Percentiles rank a stretch among this genome's conserved stretches.
phyloP scores from a whole-genome alignment of 2,113 vertebrate species.

The Gymnorhina tibicen region DNA sequence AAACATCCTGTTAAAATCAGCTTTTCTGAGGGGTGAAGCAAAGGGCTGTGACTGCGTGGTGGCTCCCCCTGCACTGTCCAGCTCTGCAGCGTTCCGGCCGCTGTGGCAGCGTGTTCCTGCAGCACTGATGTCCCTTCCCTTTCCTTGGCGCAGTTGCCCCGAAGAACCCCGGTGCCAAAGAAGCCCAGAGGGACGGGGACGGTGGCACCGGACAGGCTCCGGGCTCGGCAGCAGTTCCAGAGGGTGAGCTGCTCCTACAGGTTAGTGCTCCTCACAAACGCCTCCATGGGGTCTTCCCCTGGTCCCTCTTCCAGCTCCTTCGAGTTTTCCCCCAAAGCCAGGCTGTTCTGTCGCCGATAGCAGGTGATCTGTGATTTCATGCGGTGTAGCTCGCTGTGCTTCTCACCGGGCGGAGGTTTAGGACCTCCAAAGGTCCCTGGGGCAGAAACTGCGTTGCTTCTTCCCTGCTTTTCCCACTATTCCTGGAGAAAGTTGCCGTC shows the following conservation, averaged over 20 bases:
- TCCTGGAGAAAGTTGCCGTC: neutral
- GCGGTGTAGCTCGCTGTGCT: neutral
- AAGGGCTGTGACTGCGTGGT: neutral
- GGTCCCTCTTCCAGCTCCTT: neutral
- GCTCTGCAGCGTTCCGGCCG: neutral
- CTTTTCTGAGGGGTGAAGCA: neutral
- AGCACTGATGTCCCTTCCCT: conserved; percentile 28
- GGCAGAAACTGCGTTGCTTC: neutral
- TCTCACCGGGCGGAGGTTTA: neutral
- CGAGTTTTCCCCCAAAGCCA: neutral
- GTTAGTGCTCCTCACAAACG: conserved; percentile 38
- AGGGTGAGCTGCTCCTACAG: conserved; percentile 78
- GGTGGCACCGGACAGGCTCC: neutral
- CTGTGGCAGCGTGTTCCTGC: conserved; percentile 13
- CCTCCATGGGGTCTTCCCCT: neutral
- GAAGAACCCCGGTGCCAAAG: conserved; percentile 35
- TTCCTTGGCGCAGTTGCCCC: conserved; percentile 65
- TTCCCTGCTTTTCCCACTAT: neutral
- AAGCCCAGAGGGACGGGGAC: neutral
- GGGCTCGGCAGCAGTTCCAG: neutral
- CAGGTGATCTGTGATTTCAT: neutral
- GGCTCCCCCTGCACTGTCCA: neutral
- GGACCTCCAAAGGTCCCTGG: neutral
- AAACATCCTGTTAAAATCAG: neutral
- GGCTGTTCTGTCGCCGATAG: neutral